A percentile compares a stretch with the other conserved stretches of the same genome.
Evolutionary conservation across 2,797 vertebrate genomes (phyloP).

Genomic region (Platalea minor): DNA sequence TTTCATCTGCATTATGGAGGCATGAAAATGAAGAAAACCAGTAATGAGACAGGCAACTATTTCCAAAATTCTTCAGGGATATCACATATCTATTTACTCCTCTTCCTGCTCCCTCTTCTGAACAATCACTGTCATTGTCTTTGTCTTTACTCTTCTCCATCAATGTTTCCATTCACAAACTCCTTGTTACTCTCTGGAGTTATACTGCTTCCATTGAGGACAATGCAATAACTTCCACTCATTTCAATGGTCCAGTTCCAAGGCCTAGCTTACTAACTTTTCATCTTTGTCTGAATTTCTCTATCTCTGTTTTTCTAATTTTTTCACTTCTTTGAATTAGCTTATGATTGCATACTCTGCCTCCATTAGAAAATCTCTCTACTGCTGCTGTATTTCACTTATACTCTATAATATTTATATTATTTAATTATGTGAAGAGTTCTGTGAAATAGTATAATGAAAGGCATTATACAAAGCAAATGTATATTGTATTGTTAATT

Average conservation of each 20-base stretch:
- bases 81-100: neutral
- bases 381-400: neutral
- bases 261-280: neutral
- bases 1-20: neutral
- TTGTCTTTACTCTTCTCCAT: neutral
- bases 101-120: neutral
- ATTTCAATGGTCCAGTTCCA: neutral
- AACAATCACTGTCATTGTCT: neutral
- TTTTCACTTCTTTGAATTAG: neutral
- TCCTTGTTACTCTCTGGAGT: neutral
- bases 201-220: neutral
- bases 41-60: neutral
- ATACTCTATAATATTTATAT: neutral
- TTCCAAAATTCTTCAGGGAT: neutral
- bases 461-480: slow-evolving; percentile 14
- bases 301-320: neutral
- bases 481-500: slow-evolving; percentile 17
- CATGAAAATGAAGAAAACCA: neutral
- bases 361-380: neutral
- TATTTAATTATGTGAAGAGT: slow-evolving; percentile 22
- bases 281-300: neutral
- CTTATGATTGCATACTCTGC: neutral
- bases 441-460: slow-evolving; percentile 46
- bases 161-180: neutral
- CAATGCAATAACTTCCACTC: neutral